phyloP scores from a whole-genome alignment of 2,113 vertebrate genomes.

The Ramphastos sulfuratus region DNA sequence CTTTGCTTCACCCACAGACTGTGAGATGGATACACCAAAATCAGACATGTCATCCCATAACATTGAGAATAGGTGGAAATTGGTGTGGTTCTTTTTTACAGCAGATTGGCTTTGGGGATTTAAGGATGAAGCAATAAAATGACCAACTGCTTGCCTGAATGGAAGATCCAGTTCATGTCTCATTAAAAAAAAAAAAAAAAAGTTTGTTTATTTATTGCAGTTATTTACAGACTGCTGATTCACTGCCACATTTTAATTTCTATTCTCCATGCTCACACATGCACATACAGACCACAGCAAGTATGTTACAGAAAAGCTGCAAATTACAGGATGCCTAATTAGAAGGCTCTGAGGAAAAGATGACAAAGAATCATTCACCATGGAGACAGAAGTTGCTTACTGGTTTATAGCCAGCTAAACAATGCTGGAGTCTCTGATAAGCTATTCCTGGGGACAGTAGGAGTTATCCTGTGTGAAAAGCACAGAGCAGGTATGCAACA shows the following conservation, averaged over 20 bases:
- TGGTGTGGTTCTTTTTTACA: neutral
- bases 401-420: constrained; percentile 70
- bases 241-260: constrained; percentile 46
- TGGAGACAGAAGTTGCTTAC: constrained; percentile 70
- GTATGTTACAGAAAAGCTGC: constrained; percentile 49
- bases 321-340: constrained; percentile 76
- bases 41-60: neutral
- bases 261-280: neutral
- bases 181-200: neutral
- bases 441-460: constrained; percentile 53
- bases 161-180: neutral
- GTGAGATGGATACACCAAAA: neutral
- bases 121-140: constrained; percentile 12
- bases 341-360: constrained; percentile 74
- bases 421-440: constrained; percentile 61
- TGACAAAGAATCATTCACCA: constrained; percentile 75
- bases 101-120: neutral
- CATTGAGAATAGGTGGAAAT: neutral
- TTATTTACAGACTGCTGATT: constrained; percentile 64
- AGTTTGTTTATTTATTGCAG: constrained; percentile 34
- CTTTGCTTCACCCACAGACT: neutral
- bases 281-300: neutral
- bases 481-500: neutral
- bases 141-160: constrained; percentile 4
- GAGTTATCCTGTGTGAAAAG: constrained; percentile 8